These are phyloP conservation scores for Chalcis sispes DNA, from an alignment of 2,888 invertebrate species.

Conservation along the genomic window DNA sequence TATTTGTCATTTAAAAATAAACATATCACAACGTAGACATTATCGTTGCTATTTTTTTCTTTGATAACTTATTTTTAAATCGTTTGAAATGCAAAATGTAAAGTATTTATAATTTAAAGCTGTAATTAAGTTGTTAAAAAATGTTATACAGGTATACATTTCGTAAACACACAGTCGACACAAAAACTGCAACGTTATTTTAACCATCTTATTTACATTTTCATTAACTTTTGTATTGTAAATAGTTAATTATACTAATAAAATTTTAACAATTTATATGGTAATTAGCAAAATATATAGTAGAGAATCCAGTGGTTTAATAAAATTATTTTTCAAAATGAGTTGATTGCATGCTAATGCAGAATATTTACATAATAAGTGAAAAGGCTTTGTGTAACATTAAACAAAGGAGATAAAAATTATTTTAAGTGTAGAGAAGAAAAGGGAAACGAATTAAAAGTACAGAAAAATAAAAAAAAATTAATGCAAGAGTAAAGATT, in stretches of 20 bases:
- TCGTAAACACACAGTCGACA: no score
- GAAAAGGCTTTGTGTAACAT: neutral
- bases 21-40: no score
- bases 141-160: no score
- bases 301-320: neutral
- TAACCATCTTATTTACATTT: slow-evolving; percentile 11
- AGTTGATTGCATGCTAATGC: slow-evolving; percentile 27
- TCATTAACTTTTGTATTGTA: slow-evolving; percentile 9
- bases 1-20: no score
- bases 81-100: no score
- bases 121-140: no score
- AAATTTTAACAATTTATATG: slow-evolving; percentile 29
- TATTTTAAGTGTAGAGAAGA: neutral
- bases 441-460: neutral
- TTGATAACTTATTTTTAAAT: no score
- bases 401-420: neutral
- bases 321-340: slow-evolving; percentile 13
- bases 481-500: neutral
- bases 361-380: slow-evolving; percentile 36
- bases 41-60: no score
- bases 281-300: slow-evolving; percentile 10
- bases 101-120: no score
- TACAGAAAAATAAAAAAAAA: no score
- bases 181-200: no score
- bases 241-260: neutral